phyloP scores from a whole-genome alignment of 2,113 vertebrate genomes.

The Hystrix cristata region DNA sequence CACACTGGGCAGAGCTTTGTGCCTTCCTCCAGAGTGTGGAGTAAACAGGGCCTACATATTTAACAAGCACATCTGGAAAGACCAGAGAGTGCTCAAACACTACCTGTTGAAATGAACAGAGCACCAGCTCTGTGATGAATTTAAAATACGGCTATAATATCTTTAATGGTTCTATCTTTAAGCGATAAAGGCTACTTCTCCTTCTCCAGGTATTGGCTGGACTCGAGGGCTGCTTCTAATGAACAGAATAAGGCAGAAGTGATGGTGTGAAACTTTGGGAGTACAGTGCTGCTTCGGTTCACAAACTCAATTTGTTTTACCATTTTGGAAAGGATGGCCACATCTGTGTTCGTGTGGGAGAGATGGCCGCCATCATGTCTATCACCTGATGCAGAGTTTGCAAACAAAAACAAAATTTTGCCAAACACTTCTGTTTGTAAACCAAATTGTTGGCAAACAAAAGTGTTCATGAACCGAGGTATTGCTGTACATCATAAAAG shows the following conservation, averaged over 20 bases:
- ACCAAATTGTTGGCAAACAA: neutral
- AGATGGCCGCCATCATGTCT: neutral
- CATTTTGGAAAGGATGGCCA: neutral
- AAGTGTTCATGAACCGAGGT: neutral
- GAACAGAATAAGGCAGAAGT: neutral
- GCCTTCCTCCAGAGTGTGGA: neutral
- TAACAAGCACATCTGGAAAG: constrained; percentile 16
- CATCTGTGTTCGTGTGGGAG: neutral
- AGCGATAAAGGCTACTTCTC: neutral
- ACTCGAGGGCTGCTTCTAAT: neutral
- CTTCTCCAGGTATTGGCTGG: neutral
- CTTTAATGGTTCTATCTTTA: neutral
- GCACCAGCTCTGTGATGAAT: neutral
- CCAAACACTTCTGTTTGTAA: neutral
- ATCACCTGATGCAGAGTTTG: neutral
- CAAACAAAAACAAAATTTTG: neutral
- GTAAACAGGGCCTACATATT: constrained; percentile 8
- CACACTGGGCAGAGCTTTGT: too few relatives aligned
- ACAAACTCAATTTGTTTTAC: neutral
- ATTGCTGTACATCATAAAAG: neutral
- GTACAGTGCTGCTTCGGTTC: neutral
- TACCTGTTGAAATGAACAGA: neutral
- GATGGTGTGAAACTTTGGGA: neutral
- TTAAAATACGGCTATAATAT: neutral
- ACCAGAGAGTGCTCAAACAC: neutral